Evolutionary conservation across 1,140 invertebrate species (phyloP).

Genomic region (Platyura marginata): DNA sequence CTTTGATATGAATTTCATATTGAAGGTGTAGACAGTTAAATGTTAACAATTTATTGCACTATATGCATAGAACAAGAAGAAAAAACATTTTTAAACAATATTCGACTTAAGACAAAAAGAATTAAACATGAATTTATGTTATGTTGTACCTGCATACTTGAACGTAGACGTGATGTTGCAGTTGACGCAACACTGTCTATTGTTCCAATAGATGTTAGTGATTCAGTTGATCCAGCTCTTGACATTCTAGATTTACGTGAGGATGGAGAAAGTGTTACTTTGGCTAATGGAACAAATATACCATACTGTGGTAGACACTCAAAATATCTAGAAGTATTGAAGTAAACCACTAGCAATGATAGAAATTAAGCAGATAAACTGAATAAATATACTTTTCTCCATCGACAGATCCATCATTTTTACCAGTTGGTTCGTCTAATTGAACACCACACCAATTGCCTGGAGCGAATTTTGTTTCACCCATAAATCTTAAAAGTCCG

Average conservation of each 20-base stretch:
- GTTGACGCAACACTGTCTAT: constrained; percentile 49
- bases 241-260: constrained; percentile 45
- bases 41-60: too few species aligned
- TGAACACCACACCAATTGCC: constrained; percentile 93
- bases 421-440: constrained; percentile 80
- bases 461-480: constrained; percentile 70
- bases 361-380: neutral
- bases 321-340: constrained; percentile 61
- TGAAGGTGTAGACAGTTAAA: too few species aligned
- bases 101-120: too few species aligned
- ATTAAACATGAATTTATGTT: too few species aligned
- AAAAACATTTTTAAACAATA: too few species aligned
- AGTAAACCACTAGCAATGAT: neutral
- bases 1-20: too few species aligned
- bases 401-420: constrained; percentile 89
- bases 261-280: constrained; percentile 68
- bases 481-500: constrained; percentile 69
- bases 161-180: constrained; percentile 22
- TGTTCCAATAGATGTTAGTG: constrained; percentile 56
- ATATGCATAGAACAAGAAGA: too few species aligned
- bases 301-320: constrained; percentile 78
- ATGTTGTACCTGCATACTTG: constrained; percentile 24
- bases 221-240: constrained; percentile 67
- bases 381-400: constrained; percentile 43
- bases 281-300: constrained; percentile 77